phyloP scores from a whole-genome alignment of 37 sponge, comb jelly and placozoan genomes.

The Ianthella basta region DNA sequence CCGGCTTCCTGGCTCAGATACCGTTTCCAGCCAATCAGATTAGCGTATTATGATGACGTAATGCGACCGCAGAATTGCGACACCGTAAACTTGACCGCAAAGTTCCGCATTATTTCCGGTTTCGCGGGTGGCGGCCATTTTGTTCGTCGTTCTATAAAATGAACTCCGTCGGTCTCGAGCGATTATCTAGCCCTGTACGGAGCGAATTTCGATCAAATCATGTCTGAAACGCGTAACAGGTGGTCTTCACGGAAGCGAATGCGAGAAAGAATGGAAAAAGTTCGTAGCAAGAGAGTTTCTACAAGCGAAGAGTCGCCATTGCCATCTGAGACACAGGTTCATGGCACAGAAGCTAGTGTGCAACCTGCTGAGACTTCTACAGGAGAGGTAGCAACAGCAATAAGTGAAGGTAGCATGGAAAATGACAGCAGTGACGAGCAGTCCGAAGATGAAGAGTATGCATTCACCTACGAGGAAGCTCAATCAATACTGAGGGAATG shows the following conservation, averaged over 20 bases:
- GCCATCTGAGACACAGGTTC: background rate
- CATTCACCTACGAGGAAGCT: background rate
- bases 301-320: background rate
- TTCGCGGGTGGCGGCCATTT: background rate
- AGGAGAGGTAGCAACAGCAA: background rate
- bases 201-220: too few relatives aligned
- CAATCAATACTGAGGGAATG: background rate
- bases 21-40: conserved; percentile 14
- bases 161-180: too few relatives aligned
- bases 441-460: background rate
- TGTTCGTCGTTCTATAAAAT: too few relatives aligned
- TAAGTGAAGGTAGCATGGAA: background rate
- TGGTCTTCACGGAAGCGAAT: too few relatives aligned
- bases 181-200: too few relatives aligned
- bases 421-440: background rate
- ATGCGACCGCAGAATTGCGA: background rate
- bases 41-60: background rate
- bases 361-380: background rate
- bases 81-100: background rate
- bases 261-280: too few relatives aligned
- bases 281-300: too few relatives aligned
- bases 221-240: too few relatives aligned
- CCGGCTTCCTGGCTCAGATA: background rate
- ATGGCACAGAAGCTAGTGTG: background rate
- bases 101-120: background rate